Base-by-base conservation (phyloP, 2,113 vertebrate species). In the Tupaia chinensis region DNA sequence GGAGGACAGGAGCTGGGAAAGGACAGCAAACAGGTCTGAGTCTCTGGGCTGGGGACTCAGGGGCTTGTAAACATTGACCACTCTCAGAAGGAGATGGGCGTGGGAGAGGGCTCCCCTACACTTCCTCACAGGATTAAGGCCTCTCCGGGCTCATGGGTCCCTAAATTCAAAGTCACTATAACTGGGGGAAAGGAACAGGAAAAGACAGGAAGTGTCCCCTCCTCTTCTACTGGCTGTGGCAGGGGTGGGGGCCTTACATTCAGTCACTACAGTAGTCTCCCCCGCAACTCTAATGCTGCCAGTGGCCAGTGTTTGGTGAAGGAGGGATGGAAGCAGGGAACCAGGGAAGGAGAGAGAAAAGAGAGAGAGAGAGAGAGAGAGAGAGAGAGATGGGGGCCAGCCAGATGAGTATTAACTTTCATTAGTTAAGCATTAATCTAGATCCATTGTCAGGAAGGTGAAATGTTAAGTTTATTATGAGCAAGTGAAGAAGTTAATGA, bases 41-140 rank as follows among this genome's bases (percentile, higher is more conserved):
- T 82, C 97, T 97, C 97, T 97, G 97, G 96, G 95, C 91, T 69
- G 91, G 94, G 96, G 61, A 94, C 97, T 97, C 97, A 98, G 97
- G 95, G 95, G 91, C 96, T 98, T 98, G 98, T 98, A 98, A 98
- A 98, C 98, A 98, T 98, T 98, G 94, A 98, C 96, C 98, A 98
- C 98, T 98, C 98, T 98, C 97, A 98, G 96, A 97, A 95, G 93
- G 97, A 95, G 94, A 91, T 91, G 88, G 89, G 97, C 97, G 95
- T 95, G 95, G 96, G 97, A 97, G 91, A 96, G 96, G 96, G 97
- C 87, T 96, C 94, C 97, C 97, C 95, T 95, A 97, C 56, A 96
- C 88, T 97, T 97, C 95, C 96, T 97, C 94, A 95, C 95, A 97
- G 97, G 97, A 96, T 96, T 97, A 97, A 97, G 97, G 98, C 97